phyloP scores from a whole-genome alignment of 2,888 invertebrate species.

The Trissolcus brochymenae region DNA sequence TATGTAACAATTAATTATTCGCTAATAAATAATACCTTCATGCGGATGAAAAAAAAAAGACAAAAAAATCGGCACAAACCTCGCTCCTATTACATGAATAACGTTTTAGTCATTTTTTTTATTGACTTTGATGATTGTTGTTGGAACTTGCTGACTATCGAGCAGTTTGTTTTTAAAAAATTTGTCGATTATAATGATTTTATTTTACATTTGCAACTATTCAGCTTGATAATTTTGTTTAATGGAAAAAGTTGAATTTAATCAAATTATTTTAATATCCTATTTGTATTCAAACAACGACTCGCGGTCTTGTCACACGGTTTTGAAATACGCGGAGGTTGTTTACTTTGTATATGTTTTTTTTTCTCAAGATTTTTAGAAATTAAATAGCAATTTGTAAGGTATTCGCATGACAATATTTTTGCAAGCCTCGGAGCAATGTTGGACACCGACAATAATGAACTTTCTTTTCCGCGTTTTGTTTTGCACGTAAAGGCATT shows the following conservation, averaged over 20 bases:
- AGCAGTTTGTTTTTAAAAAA: background rate
- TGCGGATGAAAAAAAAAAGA: slow-evolving; percentile 5
- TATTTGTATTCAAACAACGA: too few relatives aligned
- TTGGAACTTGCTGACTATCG: slow-evolving; percentile 20
- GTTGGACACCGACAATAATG: slow-evolving; percentile 14
- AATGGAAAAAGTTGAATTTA: too few relatives aligned
- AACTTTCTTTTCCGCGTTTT: slow-evolving; percentile 40
- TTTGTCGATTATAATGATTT: too few relatives aligned
- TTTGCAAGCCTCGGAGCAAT: slow-evolving; percentile 21
- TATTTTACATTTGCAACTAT: too few relatives aligned
- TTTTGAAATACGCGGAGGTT: too few relatives aligned
- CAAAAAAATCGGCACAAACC: slow-evolving; percentile 26
- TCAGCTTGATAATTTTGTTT: too few relatives aligned
- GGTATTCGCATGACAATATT: slow-evolving; percentile 33
- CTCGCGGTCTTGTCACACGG: too few relatives aligned
- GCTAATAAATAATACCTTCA: slow-evolving; percentile 22
- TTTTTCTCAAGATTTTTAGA: slow-evolving; percentile 11
- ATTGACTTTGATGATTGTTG: slow-evolving; percentile 14
- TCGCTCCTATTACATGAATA: slow-evolving; percentile 35
- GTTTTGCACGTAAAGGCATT: slow-evolving; percentile 16
- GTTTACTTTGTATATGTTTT: background rate
- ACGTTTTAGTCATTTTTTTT: slow-evolving; percentile 28
- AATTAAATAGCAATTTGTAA: slow-evolving; percentile 28
- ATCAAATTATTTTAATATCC: too few relatives aligned
- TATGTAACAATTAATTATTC: too few relatives aligned